These are phyloP conservation scores for Drosophila fungiperda DNA, from an alignment of 2,888 invertebrate genomes.

Conservation along the genomic window DNA sequence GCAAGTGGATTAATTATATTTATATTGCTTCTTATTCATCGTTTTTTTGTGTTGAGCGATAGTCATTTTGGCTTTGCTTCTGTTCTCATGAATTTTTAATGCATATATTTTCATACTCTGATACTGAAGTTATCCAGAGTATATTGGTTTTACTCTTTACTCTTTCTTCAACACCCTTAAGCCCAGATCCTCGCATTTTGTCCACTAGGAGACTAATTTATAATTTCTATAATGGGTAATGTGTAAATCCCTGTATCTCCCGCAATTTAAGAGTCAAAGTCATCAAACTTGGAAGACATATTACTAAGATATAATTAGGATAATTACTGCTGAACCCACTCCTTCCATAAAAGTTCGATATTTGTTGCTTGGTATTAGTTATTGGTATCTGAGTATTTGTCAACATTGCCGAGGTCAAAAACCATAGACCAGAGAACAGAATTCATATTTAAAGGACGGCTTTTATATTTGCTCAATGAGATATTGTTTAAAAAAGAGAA, in stretches of 20 bases:
- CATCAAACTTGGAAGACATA: not conserved
- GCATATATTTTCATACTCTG: not conserved
- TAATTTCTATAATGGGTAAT: too few species aligned
- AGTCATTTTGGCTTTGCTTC: constrained; percentile 23
- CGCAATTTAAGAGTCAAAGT: not conserved
- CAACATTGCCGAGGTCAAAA: not conserved
- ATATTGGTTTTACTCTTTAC: not conserved
- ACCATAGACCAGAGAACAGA: not conserved
- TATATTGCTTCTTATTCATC: constrained; percentile 55
- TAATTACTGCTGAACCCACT: not conserved
- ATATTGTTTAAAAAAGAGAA: not conserved
- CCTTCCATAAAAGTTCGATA: not conserved
- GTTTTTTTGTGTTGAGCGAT: constrained; percentile 18
- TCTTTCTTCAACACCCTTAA: too few species aligned
- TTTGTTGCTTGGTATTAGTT: too few species aligned
- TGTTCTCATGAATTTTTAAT: constrained; percentile 33
- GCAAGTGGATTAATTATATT: constrained; percentile 65
- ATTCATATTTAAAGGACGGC: not conserved
- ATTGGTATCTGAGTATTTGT: too few species aligned
- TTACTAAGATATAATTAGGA: not conserved
- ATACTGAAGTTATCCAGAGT: not conserved
- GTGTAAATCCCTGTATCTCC: not conserved
- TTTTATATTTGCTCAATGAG: not conserved
- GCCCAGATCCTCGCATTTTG: too few species aligned
- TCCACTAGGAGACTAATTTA: not conserved